Evolutionary conservation across 2,113 vertebrate species (phyloP).

Genomic region (Malurus cyaneus): DNA sequence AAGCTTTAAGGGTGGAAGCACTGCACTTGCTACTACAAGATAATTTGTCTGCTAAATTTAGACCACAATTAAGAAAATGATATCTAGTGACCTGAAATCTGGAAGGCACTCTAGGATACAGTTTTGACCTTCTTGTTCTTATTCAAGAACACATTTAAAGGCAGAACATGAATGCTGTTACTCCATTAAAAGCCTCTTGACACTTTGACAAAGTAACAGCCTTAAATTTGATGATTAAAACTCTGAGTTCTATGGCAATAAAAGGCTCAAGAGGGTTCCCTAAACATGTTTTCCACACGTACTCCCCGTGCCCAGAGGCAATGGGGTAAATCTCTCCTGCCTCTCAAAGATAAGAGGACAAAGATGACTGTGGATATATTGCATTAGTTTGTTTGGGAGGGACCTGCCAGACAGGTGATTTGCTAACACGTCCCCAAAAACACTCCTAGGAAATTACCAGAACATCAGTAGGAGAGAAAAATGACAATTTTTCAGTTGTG

Average conservation of each 20-base stretch:
- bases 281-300: background rate
- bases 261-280: background rate
- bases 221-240: background rate
- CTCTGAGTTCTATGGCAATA: rapidly evolving
- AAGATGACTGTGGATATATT: rapidly evolving
- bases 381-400: background rate
- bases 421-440: background rate
- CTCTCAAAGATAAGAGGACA: background rate
- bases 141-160: background rate
- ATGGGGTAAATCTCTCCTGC: background rate
- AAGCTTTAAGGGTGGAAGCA: background rate
- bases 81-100: constrained; percentile 13
- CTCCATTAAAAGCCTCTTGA: background rate
- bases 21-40: background rate
- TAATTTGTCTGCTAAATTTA: constrained; percentile 2
- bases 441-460: background rate
- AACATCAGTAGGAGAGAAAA: background rate
- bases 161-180: background rate
- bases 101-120: background rate
- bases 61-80: background rate
- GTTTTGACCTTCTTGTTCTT: background rate
- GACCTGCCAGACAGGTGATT: background rate
- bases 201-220: background rate
- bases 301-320: background rate
- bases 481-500: background rate